Evolutionary conservation across 2,797 vertebrate genomes (phyloP).

Genomic region (Catharus ustulatus): DNA sequence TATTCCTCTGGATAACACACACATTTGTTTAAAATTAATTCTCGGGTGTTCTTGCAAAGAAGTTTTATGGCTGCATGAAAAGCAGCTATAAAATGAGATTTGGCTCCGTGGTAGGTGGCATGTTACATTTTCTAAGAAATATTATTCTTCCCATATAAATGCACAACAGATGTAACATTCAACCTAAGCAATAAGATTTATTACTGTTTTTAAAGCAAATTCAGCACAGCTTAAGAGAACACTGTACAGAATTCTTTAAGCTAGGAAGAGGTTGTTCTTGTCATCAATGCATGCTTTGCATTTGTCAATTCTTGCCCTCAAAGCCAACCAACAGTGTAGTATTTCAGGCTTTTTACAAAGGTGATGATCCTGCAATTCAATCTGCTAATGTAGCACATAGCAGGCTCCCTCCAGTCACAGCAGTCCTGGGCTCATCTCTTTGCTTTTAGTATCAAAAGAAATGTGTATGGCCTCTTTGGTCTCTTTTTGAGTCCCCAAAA

Average conservation of each 20-base stretch:
- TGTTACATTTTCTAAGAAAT: slow-evolving; percentile 31
- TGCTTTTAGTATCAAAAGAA: not conserved
- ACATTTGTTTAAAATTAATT: slow-evolving; percentile 46
- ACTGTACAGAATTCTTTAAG: slow-evolving; percentile 23
- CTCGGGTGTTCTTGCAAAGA: not conserved
- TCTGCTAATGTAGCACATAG: not conserved
- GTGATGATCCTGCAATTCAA: slow-evolving; percentile 6
- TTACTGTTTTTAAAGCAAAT: slow-evolving; percentile 58
- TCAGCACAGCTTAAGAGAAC: slow-evolving; percentile 43
- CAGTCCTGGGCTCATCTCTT: not conserved
- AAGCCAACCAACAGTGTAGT: not conserved
- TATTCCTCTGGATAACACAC: not conserved
- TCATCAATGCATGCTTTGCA: not conserved
- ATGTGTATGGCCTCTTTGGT: not conserved
- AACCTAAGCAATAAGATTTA: slow-evolving; percentile 38
- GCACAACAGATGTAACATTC: slow-evolving; percentile 47
- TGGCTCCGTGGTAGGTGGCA: slow-evolving; percentile 23
- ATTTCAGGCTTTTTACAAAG: slow-evolving; percentile 10
- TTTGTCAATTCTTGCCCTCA: not conserved
- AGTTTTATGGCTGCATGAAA: slow-evolving; percentile 20
- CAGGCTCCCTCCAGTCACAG: not conserved
- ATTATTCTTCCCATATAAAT: slow-evolving; percentile 30
- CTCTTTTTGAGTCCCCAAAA: not conserved
- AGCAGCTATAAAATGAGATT: slow-evolving; percentile 27
- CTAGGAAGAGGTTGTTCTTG: slow-evolving; percentile 17